Evolutionary conservation across 2,888 invertebrate species (phyloP).

Genomic region (Coelogynopora nodosa): DNA sequence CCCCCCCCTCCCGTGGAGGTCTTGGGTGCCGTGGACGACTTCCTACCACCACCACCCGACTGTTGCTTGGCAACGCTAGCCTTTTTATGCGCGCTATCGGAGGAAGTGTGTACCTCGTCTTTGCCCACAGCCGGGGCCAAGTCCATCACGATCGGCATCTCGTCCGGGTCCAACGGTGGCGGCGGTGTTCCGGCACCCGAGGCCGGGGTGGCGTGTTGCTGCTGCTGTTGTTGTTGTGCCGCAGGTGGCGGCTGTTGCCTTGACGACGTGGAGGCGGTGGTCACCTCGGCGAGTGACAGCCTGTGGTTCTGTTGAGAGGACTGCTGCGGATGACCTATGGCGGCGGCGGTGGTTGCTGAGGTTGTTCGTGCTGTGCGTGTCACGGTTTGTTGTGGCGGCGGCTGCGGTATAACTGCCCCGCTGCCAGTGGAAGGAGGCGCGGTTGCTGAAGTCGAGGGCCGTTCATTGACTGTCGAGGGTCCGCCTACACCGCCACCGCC

Average conservation of each 20-base stretch:
- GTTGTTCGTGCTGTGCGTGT: neutral
- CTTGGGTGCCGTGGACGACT: neutral
- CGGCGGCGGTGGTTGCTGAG: neutral
- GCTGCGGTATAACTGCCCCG: neutral
- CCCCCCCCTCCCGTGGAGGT: neutral
- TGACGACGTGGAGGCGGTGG: neutral
- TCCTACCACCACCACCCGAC: neutral
- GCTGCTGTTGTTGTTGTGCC: neutral
- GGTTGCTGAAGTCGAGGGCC: no score
- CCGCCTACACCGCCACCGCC: no score
- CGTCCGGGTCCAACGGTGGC: constrained; percentile 36
- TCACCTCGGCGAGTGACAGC: neutral
- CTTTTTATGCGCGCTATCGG: neutral
- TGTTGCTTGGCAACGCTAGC: neutral
- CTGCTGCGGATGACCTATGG: neutral
- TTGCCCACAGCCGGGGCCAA: neutral
- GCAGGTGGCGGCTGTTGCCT: neutral
- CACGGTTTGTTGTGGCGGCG: neutral
- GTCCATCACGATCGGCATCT: constrained; percentile 43
- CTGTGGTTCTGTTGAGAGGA: neutral
- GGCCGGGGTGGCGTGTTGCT: neutral
- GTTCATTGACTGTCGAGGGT: no score
- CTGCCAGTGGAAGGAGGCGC: neutral
- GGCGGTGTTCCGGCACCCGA: neutral
- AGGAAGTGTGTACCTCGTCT: neutral